A percentile compares a stretch with the other conserved stretches of the same genome.
phyloP scores from a whole-genome alignment of 2,888 invertebrate genomes.

The Eurytoma californica region DNA sequence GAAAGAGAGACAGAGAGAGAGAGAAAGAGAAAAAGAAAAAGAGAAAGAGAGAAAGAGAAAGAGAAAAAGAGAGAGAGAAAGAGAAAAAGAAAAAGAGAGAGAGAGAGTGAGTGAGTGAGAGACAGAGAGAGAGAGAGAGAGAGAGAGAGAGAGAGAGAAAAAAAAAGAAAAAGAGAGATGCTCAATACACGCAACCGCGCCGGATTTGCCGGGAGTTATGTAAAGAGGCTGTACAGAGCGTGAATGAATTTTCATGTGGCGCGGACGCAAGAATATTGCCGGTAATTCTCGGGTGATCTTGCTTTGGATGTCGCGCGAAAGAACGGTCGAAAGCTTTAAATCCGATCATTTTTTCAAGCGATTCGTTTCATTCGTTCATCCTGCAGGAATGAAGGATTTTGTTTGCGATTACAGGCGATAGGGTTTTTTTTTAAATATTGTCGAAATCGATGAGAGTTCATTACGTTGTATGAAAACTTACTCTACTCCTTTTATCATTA shows the following conservation, averaged over 20 bases:
- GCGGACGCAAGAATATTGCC: not conserved
- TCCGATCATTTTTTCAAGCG: not conserved
- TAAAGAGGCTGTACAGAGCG: not conserved
- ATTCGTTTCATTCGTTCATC: not conserved
- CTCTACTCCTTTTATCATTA: too few relatives aligned
- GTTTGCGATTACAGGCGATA: not conserved
- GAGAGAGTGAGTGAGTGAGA: too few relatives aligned
- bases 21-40: not conserved
- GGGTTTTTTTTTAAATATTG: too few relatives aligned
- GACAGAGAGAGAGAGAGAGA: too few relatives aligned
- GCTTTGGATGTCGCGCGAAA: not conserved
- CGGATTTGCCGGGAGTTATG: not conserved
- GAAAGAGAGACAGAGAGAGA: not conserved
- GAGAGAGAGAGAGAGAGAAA: too few relatives aligned
- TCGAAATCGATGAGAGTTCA: too few relatives aligned
- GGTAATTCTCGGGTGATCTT: not conserved
- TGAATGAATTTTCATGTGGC: not conserved
- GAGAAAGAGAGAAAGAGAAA: too few relatives aligned
- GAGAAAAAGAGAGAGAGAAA: not conserved
- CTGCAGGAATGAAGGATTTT: not conserved
- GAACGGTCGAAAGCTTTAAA: not conserved
- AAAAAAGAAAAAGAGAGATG: too few relatives aligned
- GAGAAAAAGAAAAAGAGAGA: not conserved
- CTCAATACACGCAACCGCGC: too few relatives aligned
- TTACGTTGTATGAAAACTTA: too few relatives aligned